Evolutionary conservation across 2,113 vertebrate species (phyloP).

Genomic region (Aepyceros melampus): DNA sequence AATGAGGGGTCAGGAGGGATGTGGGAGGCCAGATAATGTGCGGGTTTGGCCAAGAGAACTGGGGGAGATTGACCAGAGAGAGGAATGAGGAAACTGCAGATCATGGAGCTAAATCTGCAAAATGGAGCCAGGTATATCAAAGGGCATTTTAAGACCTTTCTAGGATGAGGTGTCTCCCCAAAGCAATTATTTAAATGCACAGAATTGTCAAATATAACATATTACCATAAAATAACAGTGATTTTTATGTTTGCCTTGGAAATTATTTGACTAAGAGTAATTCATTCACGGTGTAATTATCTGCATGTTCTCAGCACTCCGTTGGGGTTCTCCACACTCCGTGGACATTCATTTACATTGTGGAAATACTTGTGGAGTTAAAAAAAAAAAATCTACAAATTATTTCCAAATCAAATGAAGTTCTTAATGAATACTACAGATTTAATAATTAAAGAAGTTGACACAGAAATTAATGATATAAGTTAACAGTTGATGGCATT

Average conservation of each 20-base stretch:
- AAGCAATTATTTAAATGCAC: background rate
- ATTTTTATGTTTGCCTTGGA: background rate
- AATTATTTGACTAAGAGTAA: background rate
- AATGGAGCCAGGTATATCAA: background rate
- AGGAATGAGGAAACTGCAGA: background rate
- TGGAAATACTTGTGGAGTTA: background rate
- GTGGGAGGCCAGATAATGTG: background rate
- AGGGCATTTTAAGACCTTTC: background rate
- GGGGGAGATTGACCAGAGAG: background rate
- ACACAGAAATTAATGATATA: conserved; percentile 2
- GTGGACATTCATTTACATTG: background rate
- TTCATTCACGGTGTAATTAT: background rate
- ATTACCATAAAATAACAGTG: background rate
- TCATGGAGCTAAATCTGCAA: background rate
- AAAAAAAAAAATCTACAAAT: background rate
- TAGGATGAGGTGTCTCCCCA: background rate
- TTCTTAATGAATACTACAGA: background rate
- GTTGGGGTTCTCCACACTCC: background rate
- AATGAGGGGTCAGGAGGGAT: background rate
- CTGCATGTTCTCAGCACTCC: background rate
- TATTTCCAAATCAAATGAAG: background rate
- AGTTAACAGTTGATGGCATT: background rate
- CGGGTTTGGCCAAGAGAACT: background rate
- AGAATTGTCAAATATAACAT: background rate
- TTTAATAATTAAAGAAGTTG: conserved; percentile 18